Conservation (phyloP, 2,113 vertebrate genomes). For the Elephantulus edwardii region DNA sequence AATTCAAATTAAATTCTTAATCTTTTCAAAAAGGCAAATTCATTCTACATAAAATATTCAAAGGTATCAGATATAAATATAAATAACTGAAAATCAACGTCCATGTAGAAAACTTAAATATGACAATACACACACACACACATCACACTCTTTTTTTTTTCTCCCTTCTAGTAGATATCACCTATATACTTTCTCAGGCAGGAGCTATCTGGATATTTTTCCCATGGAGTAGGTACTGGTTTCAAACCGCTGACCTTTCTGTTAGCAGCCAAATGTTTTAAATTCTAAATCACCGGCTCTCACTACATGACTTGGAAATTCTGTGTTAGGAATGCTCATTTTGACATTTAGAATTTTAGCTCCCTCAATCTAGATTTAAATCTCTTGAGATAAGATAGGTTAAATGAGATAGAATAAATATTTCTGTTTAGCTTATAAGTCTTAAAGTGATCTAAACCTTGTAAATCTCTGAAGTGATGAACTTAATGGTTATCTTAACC, state of each 20-base stretch:
- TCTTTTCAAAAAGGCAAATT: slow-evolving; percentile 8
- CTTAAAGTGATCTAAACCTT: too few relatives aligned
- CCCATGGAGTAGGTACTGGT: background rate
- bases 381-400: too few relatives aligned
- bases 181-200: background rate
- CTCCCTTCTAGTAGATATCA: background rate
- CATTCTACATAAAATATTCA: background rate
- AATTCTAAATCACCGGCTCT: background rate
- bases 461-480: too few relatives aligned
- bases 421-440: too few relatives aligned
- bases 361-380: background rate
- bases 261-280: background rate
- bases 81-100: background rate
- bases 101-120: background rate
- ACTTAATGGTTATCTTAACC: background rate
- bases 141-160: too few relatives aligned
- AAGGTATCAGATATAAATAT: background rate
- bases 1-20: background rate
- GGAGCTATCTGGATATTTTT: background rate
- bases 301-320: background rate
- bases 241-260: background rate
- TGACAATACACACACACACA: background rate
- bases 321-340: background rate
- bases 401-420: too few relatives aligned
- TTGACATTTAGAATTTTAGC: background rate